Evolutionary conservation across 2,113 vertebrate species (phyloP).

Genomic region (Rhinichthys klamathensis): DNA sequence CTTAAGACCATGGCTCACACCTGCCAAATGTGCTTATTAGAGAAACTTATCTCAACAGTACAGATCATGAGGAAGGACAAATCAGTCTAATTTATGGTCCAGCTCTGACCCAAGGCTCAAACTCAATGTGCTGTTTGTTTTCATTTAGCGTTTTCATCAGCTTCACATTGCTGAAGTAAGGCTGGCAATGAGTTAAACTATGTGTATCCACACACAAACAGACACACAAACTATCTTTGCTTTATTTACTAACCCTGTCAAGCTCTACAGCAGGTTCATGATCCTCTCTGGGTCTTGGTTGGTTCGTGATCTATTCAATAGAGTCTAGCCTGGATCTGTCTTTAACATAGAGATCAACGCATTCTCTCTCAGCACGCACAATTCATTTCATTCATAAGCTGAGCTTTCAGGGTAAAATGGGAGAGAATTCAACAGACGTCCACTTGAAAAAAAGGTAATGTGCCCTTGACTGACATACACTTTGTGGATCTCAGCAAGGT

Average conservation of each 20-base stretch:
- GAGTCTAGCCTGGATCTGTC: conserved; percentile 6
- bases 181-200: background rate
- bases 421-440: conserved; percentile 22
- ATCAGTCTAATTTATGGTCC: background rate
- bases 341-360: background rate
- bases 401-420: background rate
- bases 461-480: conserved; percentile 18
- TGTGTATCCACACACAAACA: conserved; percentile 44
- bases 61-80: background rate
- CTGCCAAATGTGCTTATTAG: background rate
- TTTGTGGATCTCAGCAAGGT: conserved; percentile 13
- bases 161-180: conserved; percentile 10
- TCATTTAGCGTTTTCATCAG: background rate
- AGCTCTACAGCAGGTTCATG: conserved; percentile 18
- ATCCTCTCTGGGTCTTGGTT: conserved; percentile 13
- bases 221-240: conserved; percentile 48
- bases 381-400: background rate
- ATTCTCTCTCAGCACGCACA: background rate
- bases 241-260: conserved; percentile 59
- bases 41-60: background rate
- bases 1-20: no score
- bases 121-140: background rate
- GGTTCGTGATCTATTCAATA: conserved; percentile 19
- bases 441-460: conserved; percentile 16
- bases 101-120: background rate